Evolutionary conservation across 2,113 vertebrate genomes (phyloP).

Genomic region (Pollimyrus isidori): DNA sequence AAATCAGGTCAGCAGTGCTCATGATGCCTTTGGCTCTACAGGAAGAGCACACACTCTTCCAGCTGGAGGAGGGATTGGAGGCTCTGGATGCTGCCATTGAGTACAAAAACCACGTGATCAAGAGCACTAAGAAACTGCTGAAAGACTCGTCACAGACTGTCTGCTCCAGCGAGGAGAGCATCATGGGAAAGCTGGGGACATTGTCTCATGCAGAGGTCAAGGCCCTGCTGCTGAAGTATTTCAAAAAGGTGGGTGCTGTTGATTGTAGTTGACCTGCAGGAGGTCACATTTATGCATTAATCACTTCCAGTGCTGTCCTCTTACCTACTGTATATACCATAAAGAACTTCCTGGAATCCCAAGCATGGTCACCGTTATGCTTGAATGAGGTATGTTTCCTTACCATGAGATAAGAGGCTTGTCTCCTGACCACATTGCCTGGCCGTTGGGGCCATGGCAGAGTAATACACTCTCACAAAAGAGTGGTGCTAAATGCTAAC

Average conservation of each 20-base stretch:
- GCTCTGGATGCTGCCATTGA: slow-evolving; percentile 77
- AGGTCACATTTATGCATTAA: background rate
- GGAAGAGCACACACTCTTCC: slow-evolving; percentile 75
- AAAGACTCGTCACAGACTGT: slow-evolving; percentile 51
- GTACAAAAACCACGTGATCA: slow-evolving; percentile 72
- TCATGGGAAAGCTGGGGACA: slow-evolving; percentile 67
- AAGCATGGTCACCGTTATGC: background rate
- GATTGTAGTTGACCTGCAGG: background rate
- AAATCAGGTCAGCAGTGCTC: background rate
- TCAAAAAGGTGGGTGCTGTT: slow-evolving; percentile 70
- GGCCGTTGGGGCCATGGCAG: background rate
- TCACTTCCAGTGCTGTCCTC: background rate
- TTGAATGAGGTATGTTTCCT: background rate
- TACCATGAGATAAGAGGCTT: background rate
- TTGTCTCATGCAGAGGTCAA: slow-evolving; percentile 63
- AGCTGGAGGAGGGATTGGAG: slow-evolving; percentile 80
- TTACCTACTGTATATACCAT: background rate
- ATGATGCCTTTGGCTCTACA: slow-evolving; percentile 39
- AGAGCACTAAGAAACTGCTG: slow-evolving; percentile 60
- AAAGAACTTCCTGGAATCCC: background rate
- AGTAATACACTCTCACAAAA: background rate
- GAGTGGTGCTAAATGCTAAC: background rate
- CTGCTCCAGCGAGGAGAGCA: slow-evolving; percentile 55
- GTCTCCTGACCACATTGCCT: background rate
- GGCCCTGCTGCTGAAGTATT: slow-evolving; percentile 75